These are phyloP conservation scores for Haliclystus octoradiatus DNA, from an alignment of 30 jellyfish, hydroid and myxozoan genomes.

Conservation along the genomic window DNA sequence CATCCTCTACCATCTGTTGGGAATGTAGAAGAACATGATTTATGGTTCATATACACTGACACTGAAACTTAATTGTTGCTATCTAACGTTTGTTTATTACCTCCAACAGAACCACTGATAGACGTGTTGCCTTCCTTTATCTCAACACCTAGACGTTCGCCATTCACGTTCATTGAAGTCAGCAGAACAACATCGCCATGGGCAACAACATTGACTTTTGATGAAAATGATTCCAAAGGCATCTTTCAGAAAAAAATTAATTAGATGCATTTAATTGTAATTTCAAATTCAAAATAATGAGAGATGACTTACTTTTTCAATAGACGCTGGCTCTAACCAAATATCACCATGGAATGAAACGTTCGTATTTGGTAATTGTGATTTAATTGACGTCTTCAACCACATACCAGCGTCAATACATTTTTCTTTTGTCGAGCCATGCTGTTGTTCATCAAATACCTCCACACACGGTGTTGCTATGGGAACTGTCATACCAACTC, in stretches of 20 bases:
- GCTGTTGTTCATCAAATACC: neutral
- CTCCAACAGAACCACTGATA: constrained; percentile 32
- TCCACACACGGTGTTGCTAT: constrained; percentile 7
- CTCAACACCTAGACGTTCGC: constrained; percentile 1
- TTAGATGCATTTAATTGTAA: neutral
- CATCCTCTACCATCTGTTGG: too few relatives aligned
- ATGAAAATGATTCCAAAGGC: constrained; percentile 10
- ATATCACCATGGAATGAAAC: constrained; percentile 18
- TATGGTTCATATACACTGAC: too few relatives aligned
- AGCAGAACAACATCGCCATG: constrained; percentile 13
- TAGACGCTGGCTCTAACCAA: neutral
- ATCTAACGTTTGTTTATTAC: neutral
- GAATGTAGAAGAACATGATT: too few relatives aligned
- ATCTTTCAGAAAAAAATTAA: constrained; percentile 1
- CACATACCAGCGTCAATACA: constrained; percentile 18
- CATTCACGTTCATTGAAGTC: constrained; percentile 10
- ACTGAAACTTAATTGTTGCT: too few relatives aligned
- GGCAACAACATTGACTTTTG: constrained; percentile 2
- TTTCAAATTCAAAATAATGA: too few relatives aligned
- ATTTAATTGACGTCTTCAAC: constrained; percentile 10
- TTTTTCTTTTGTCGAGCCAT: neutral
- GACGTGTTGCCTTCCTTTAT: constrained; percentile 10
- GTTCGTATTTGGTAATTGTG: neutral
- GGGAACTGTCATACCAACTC: constrained; percentile 9
- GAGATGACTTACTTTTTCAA: constrained; percentile 10